Base-by-base conservation (phyloP, 2,888 invertebrate genomes). In the Sepiola atlantica region DNA sequence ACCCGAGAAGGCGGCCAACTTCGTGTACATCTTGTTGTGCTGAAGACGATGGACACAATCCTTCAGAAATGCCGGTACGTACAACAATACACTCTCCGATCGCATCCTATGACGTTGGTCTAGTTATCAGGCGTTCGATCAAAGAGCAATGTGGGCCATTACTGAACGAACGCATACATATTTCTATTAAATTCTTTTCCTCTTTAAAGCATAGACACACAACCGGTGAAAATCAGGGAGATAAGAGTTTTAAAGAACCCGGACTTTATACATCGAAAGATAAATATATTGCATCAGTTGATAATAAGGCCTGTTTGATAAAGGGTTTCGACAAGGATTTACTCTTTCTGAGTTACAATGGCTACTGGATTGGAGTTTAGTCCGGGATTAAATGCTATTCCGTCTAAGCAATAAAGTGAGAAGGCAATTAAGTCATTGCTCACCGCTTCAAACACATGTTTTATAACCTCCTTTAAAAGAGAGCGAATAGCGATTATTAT, bases 1-100 rank as follows among this genome's bases (percentile, higher is more conserved):
- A 10, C 94, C 94, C 4, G 95, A 95, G 94, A 96, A 96, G 16
- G 94, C 95, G 0, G 94, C 94, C 45, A 95, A 93, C 95, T 96
- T 96, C 24, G 95, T 55, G 94, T 95, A 93, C 93, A 93, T 93
- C 28, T 61, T 93, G 55, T 93, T 93, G 55, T 55, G 92, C 45
- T 92, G 92, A 24, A 92, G 28, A 55, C 92, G 92, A 92, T n/a
- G n/a, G n/a, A 35, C 92, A 55, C 45, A 45, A 55, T 45, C 92
- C 32, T 45, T 45, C 28, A 92, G n/a, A 45, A 92, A 92, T 35
- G 45, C 32, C 18, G 92, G 92, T 92, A 55, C 55, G 54, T 92
- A 92, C 55, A 92, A n/a, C 32, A 77, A 77, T n/a, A 92, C n/a
- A 24, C 35, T 92, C 45, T 55, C 92, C 28, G 45, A 92, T 92